These are phyloP conservation scores for Bos taurus DNA, from an alignment of 2,113 vertebrate genomes.

Conservation along the genomic window ARS-UCD2.0 NC_037343.1:35690001-35690500, in stretches of 20 bases:
- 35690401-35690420: background rate
- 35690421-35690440: background rate
- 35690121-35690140: background rate
- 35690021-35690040: background rate
- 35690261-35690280: background rate
- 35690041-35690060: slow-evolving; percentile 12
- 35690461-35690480: background rate
- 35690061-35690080: background rate
- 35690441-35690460: background rate
- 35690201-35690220: background rate
- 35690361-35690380: background rate
- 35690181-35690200: background rate
- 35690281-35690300: background rate
- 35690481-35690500: background rate
- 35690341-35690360: background rate
- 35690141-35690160: background rate
- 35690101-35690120: background rate
- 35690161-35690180: background rate
- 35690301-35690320: background rate
- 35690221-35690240: background rate
- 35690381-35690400: background rate
- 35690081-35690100: background rate
- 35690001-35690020: background rate
- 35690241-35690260: background rate
- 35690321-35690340: background rate